Evolutionary conservation across 2,797 vertebrate genomes (phyloP), one percentile per base, ranked within the genome.

Genomic region (Bovichtus variegatus): DNA sequence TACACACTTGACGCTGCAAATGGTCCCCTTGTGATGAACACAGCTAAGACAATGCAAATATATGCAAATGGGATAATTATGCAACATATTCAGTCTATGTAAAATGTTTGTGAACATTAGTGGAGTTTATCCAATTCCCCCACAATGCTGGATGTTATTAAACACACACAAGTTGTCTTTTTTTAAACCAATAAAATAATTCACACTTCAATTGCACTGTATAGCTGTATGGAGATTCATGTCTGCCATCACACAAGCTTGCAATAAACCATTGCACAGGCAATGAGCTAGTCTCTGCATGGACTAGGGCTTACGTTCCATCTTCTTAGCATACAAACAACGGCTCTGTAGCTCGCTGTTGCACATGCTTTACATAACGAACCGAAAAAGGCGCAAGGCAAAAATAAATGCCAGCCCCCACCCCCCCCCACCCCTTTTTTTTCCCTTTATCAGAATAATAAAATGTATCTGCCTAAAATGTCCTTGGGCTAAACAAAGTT

Each of bases 401-500:
- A 55, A 51, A 61, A 46, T 36, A 60, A 66, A n/a, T n/a, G n/a
- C n/a, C n/a, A 10, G 46, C 27, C 25, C 43, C 51, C 29, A 19
- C 13, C 4, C 11, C 13, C 4, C 11, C 34, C 8, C 31, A 34
- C 31, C 8, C 31, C 34, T 34, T 34, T n/a, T n/a, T 47, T 44
- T 41, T 71, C 43, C 10, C 31, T 66, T 59, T 4, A 60, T 55
- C 31, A 61, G 50, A 79, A 40, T 23, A 80, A 71, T 9, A 64
- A 25, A 78, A 78, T 23, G 40, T 8, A 46, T 84, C 18, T 44
- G 18, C 31, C 16, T 58, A 29, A 71, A 66, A 71, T 77, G 87
- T 73, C 86, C 84, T 86, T 86, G 75, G 71, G 55, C 31, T 68
- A 80, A 80, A 81, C 61, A 83, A 81, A 81, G 60, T 64, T 82